A percentile compares a stretch with the other conserved stretches of the same genome.
phyloP scores from a whole-genome alignment of 1,140 invertebrate species.

The Drosophila subobscura region DNA sequence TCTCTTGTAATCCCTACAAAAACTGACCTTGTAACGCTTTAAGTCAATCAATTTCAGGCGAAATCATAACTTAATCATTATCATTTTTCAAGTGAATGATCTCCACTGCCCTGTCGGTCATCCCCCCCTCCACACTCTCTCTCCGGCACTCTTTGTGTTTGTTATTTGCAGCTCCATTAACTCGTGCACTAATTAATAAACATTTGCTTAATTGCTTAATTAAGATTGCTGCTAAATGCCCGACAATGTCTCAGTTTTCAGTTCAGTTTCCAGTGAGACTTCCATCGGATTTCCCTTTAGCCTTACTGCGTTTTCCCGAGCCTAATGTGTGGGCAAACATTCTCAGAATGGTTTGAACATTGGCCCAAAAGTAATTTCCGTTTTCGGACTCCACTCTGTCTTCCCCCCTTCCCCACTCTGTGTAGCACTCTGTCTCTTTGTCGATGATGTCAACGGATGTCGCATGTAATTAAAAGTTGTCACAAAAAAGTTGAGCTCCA shows the following conservation, averaged over 20 bases:
- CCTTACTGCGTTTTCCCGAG: constrained; percentile 7
- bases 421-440: constrained; percentile 28
- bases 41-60: constrained; percentile 10
- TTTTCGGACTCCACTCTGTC: constrained; percentile 22
- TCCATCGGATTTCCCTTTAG: background rate
- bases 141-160: too few relatives aligned
- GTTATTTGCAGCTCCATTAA: constrained; percentile 35
- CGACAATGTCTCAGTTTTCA: constrained; percentile 14
- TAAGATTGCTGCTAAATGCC: constrained; percentile 33
- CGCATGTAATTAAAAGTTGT: constrained; percentile 78
- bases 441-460: constrained; percentile 49
- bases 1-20: background rate
- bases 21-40: constrained; percentile 19
- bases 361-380: constrained; percentile 71
- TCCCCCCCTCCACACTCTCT: too few relatives aligned
- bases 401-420: constrained; percentile 39
- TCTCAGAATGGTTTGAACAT: constrained; percentile 29
- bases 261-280: background rate
- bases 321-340: constrained; percentile 64
- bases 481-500: constrained; percentile 52
- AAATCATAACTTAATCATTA: constrained; percentile 13
- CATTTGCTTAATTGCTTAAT: constrained; percentile 73
- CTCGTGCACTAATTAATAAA: constrained; percentile 70
- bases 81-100: constrained; percentile 14
- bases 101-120: too few relatives aligned